Evolutionary conservation across 2,888 invertebrate species (phyloP).

Genomic region (Dorcus hopei): DNA sequence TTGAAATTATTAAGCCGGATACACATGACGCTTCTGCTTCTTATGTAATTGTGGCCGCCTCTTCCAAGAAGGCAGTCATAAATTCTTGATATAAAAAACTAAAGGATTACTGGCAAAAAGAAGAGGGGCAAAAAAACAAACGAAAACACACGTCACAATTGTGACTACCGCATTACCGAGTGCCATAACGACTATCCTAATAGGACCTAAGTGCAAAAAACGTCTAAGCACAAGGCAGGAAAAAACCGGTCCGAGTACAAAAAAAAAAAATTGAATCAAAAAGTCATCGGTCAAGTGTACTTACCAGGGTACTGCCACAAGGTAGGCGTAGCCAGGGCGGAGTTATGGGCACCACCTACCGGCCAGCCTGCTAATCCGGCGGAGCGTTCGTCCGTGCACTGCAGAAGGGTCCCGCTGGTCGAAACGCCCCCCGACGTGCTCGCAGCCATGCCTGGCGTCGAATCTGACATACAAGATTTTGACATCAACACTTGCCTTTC

Average conservation of each 20-base stretch:
- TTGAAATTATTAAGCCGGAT: no score
- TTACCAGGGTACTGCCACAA: constrained; percentile 81
- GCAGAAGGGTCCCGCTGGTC: constrained; percentile 57
- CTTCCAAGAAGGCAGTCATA: no score
- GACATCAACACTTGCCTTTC: constrained; percentile 2
- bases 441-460: constrained; percentile 60
- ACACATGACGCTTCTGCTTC: no score
- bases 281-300: constrained; percentile 38
- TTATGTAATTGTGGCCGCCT: no score
- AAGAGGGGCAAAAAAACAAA: background rate
- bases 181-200: background rate
- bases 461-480: constrained; percentile 40
- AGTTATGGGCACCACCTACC: constrained; percentile 54
- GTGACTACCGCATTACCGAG: background rate
- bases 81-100: no score
- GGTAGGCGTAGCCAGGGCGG: constrained; percentile 63
- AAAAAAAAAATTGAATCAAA: constrained; percentile 17
- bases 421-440: constrained; percentile 55
- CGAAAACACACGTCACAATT: background rate
- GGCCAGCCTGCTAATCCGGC: constrained; percentile 53
- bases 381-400: constrained; percentile 63
- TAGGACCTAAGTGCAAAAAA: constrained; percentile 6
- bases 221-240: constrained; percentile 4
- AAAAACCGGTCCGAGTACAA: constrained; percentile 21
- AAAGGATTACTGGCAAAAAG: no score